phyloP scores from a whole-genome alignment of 1,140 invertebrate genomes.

The Hypsibius dujardini region DNA sequence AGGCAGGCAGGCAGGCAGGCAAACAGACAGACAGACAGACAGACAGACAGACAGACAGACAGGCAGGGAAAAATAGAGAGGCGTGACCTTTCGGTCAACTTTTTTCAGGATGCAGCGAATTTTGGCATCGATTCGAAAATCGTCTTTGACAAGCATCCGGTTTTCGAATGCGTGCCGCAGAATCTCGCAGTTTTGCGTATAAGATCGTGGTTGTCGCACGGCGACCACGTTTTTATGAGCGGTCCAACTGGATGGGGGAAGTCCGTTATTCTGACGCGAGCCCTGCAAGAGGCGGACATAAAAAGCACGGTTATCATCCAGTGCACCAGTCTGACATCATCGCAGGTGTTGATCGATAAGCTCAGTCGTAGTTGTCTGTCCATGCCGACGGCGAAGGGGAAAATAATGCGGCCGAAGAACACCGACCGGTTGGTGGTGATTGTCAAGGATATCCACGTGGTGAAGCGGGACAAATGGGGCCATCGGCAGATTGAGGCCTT shows the following conservation, averaged over 20 bases:
- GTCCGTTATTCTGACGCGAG: neutral
- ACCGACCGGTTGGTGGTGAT: constrained; percentile 51
- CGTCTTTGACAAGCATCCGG: neutral
- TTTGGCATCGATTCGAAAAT: no score
- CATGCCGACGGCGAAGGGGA: constrained; percentile 32
- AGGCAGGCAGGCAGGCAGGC: no score
- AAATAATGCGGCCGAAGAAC: constrained; percentile 55
- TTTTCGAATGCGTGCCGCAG: neutral
- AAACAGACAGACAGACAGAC: no score
- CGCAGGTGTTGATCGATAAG: neutral
- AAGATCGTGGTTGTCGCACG: neutral
- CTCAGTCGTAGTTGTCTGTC: neutral
- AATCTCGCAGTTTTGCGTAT: neutral
- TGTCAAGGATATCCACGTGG: constrained; percentile 59
- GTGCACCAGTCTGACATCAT: neutral
- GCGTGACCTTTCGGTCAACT: no score
- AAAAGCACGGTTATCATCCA: neutral
- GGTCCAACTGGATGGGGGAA: neutral
- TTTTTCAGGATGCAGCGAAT: no score
- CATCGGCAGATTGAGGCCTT: constrained; percentile 60
- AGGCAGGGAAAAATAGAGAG: no score
- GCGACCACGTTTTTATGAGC: neutral
- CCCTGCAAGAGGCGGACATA: neutral
- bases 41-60: no score
- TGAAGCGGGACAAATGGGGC: constrained; percentile 61